Evolutionary conservation across 2,797 vertebrate species (phyloP).

Genomic region (Staurois parvus): DNA sequence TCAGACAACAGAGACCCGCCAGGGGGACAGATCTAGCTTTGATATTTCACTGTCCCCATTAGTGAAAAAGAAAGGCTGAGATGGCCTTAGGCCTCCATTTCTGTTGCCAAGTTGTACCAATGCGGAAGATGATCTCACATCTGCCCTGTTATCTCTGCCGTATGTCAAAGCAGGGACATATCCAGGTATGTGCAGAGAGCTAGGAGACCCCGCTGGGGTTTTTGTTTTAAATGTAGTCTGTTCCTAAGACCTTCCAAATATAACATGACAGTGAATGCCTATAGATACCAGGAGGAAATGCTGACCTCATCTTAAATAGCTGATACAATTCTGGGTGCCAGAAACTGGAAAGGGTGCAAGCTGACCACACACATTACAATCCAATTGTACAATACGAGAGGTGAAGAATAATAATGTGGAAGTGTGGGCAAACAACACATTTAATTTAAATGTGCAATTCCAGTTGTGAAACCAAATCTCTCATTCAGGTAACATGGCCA

Average conservation of each 20-base stretch:
- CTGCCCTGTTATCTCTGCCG: constrained; percentile 10
- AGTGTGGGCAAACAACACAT: no score
- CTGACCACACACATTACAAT: neutral
- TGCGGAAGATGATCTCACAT: neutral
- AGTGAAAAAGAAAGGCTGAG: neutral
- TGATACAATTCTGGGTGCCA: neutral
- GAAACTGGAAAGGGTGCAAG: neutral
- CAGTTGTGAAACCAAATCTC: no score
- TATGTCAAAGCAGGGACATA: neutral
- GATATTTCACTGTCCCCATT: constrained; percentile 36
- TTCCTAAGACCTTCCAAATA: neutral
- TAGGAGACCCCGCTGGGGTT: neutral
- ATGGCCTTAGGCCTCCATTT: constrained; percentile 9
- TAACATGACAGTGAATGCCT: neutral
- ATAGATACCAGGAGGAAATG: neutral
- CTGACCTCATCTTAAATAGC: neutral
- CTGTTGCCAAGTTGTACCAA: constrained; percentile 17
- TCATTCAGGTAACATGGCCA: no score
- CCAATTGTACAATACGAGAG: no score
- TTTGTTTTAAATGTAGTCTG: neutral
- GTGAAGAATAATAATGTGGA: no score
- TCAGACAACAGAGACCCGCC: neutral
- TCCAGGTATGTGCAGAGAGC: neutral
- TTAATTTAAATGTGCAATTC: no score
- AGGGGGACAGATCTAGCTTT: constrained; percentile 15